Evolutionary conservation across 2,797 vertebrate genomes (phyloP).

Genomic region (Vespertilio murinus): DNA sequence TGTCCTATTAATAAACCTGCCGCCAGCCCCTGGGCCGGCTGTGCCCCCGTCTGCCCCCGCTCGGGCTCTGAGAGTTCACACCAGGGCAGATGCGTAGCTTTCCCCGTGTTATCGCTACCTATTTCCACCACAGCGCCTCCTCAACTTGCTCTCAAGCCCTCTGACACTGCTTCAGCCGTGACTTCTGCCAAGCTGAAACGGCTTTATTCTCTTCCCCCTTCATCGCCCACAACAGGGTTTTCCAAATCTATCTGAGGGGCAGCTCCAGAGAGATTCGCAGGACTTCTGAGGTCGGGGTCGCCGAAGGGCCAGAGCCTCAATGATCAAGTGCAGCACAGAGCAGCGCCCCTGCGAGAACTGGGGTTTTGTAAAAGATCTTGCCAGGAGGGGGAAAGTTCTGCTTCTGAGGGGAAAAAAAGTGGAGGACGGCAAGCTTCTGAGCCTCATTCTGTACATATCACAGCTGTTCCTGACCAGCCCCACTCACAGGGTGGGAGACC

Average conservation of each 20-base stretch:
- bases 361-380: constrained; percentile 20
- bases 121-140: background rate
- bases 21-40: background rate
- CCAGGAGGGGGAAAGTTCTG: background rate
- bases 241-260: background rate
- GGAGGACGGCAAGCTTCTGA: background rate
- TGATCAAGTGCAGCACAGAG: too few relatives aligned
- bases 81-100: background rate
- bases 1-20: constrained; percentile 55
- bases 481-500: background rate
- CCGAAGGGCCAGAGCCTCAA: too few relatives aligned
- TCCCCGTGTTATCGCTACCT: background rate
- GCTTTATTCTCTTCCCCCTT: background rate
- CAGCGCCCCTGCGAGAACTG: background rate
- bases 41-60: background rate
- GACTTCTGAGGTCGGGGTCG: background rate
- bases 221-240: background rate
- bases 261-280: background rate
- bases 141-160: background rate
- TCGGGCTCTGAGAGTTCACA: background rate
- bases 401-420: background rate
- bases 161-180: background rate
- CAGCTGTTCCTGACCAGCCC: background rate
- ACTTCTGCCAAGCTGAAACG: background rate
- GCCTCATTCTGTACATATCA: background rate